These are phyloP conservation scores for Eulithis testata DNA, from an alignment of 2,888 invertebrate species.

Conservation along the genomic window DNA sequence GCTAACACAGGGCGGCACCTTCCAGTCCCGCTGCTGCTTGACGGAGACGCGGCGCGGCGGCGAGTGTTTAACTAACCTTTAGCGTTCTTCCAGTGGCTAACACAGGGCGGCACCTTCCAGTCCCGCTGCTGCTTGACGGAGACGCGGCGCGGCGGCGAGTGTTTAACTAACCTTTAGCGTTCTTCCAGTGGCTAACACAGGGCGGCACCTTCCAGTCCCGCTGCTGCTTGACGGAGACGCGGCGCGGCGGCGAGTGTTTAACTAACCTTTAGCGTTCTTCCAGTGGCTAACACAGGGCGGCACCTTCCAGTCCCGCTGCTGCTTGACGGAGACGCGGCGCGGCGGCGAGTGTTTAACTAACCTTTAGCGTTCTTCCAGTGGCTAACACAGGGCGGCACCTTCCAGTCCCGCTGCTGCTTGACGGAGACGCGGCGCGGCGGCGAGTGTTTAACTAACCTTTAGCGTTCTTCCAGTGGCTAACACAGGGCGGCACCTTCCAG, in stretches of 20 bases:
- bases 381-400: constrained; percentile 98
- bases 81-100: constrained; percentile 99
- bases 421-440: constrained; percentile 98
- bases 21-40: constrained; percentile 99
- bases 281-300: constrained; percentile 99
- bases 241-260: constrained; percentile 89
- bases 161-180: constrained; percentile 90
- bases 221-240: constrained; percentile 99
- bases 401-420: constrained; percentile 99
- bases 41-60: constrained; percentile 98
- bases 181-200: constrained; percentile 99
- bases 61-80: constrained; percentile 87
- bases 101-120: constrained; percentile 99
- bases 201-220: constrained; percentile 99
- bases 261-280: constrained; percentile 97
- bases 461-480: constrained; percentile 99
- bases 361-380: constrained; percentile 99
- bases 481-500: constrained; percentile 99
- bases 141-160: constrained; percentile 96
- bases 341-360: constrained; percentile 79
- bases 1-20: constrained; percentile 98
- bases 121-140: constrained; percentile 99
- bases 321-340: constrained; percentile 98
- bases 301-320: constrained; percentile 99
- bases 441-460: constrained; percentile 87